phyloP scores from a whole-genome alignment of 2,113 vertebrate species.

The Chaenocephalus aceratus region DNA sequence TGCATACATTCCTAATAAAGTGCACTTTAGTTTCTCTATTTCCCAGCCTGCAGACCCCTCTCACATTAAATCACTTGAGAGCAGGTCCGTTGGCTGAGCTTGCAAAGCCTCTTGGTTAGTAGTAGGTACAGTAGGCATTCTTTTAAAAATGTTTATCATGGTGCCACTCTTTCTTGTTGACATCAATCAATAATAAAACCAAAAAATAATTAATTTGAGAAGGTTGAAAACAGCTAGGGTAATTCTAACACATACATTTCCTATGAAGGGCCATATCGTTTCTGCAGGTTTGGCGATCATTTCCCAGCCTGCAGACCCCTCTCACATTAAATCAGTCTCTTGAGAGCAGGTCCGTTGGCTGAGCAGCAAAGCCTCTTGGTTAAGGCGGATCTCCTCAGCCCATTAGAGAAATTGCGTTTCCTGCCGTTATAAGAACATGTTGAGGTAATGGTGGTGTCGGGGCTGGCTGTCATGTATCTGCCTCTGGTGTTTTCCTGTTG shows the following conservation, averaged over 20 bases:
- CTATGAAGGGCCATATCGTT: neutral
- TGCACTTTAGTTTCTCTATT: conserved; percentile 2
- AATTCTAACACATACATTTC: too few relatives aligned
- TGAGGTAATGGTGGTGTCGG: conserved; percentile 13
- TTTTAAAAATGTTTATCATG: too few relatives aligned
- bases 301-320: conserved; percentile 38
- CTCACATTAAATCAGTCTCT: conserved; percentile 47
- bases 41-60: conserved; percentile 38
- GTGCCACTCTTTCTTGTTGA: too few relatives aligned
- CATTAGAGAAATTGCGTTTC: conserved; percentile 55
- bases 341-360: conserved; percentile 29
- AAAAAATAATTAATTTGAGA: too few relatives aligned
- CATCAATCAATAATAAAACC: too few relatives aligned
- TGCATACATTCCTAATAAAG: neutral
- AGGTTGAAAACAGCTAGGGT: too few relatives aligned
- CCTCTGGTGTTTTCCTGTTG: conserved; percentile 37
- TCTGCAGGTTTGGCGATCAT: conserved; percentile 19
- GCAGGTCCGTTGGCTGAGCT: conserved; percentile 32
- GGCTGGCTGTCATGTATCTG: neutral
- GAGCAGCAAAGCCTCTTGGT: conserved; percentile 45
- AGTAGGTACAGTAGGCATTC: too few relatives aligned
- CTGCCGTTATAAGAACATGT: conserved; percentile 6
- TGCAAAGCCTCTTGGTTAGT: conserved; percentile 42
- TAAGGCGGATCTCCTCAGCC: conserved; percentile 56
- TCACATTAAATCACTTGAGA: conserved; percentile 48